Evolutionary conservation across 2,113 vertebrate species (phyloP).

Genomic region (Mystacornis crossleyi): DNA sequence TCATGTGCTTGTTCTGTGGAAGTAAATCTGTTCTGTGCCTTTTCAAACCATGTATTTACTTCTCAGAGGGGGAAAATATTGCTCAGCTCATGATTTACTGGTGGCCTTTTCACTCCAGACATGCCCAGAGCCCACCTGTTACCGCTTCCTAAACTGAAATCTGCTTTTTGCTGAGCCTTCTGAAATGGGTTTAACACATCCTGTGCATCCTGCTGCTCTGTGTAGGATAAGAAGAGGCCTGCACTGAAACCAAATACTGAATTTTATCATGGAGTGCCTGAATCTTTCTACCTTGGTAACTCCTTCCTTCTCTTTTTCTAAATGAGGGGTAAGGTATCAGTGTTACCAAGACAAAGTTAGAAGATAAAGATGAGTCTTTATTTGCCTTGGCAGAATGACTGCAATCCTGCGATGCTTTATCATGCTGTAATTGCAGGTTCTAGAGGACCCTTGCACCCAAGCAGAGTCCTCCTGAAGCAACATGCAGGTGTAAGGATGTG

Average conservation of each 20-base stretch:
- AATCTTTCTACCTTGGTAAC: background rate
- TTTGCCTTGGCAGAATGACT: background rate
- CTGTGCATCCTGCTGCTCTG: background rate
- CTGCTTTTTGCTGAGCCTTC: background rate
- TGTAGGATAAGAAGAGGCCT: background rate
- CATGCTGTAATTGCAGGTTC: background rate
- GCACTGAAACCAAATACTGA: background rate
- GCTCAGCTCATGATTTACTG: background rate
- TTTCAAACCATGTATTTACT: background rate
- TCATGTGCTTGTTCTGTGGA: fast-evolving
- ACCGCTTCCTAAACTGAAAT: background rate
- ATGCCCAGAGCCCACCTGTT: background rate
- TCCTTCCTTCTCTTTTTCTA: background rate
- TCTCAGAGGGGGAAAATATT: background rate
- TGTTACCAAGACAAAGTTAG: background rate
- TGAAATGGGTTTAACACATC: background rate
- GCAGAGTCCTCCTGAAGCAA: background rate
- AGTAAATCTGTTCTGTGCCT: fast-evolving
- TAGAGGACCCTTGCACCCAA: background rate
- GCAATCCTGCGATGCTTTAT: background rate
- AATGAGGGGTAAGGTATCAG: background rate
- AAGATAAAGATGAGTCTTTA: background rate
- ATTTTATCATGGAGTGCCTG: background rate
- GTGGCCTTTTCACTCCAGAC: background rate
- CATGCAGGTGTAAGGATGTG: background rate